Conservation (phyloP, 2,888 invertebrate species). For the Cerceris rybyensis region DNA sequence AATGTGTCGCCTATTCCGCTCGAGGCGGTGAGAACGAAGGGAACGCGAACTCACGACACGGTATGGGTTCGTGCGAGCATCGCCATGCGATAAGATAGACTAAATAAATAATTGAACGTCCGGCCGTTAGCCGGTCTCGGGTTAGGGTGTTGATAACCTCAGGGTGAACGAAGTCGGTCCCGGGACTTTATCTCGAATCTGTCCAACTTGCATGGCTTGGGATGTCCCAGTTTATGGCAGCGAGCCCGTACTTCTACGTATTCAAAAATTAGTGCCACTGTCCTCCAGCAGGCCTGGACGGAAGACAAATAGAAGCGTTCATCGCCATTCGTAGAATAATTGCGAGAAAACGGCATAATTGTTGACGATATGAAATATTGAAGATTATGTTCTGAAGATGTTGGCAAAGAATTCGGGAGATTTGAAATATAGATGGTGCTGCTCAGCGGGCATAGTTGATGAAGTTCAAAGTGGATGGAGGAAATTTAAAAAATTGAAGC, state of each 20-base stretch:
- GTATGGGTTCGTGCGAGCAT: conserved; percentile 67
- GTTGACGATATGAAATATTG: neutral
- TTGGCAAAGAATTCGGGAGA: no score
- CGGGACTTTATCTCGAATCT: conserved; percentile 75
- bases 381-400: neutral
- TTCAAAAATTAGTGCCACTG: conserved; percentile 62
- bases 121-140: conserved; percentile 71
- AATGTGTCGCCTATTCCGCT: conserved; percentile 3
- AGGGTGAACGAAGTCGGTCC: conserved; percentile 56
- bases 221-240: conserved; percentile 68
- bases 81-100: conserved; percentile 75
- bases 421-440: no score
- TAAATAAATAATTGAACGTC: conserved; percentile 80
- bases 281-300: conserved; percentile 27
- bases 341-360: neutral
- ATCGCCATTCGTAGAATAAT: conserved; percentile 22
- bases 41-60: conserved; percentile 32
- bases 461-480: no score
- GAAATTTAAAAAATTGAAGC: conserved; percentile 58
- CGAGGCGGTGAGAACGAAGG: conserved; percentile 30
- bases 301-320: conserved; percentile 8
- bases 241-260: conserved; percentile 34
- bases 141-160: conserved; percentile 77
- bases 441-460: no score
- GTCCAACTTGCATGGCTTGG: conserved; percentile 62